Evolutionary conservation across 2,113 vertebrate species (phyloP).

Genomic region (Zosterops lateralis): DNA sequence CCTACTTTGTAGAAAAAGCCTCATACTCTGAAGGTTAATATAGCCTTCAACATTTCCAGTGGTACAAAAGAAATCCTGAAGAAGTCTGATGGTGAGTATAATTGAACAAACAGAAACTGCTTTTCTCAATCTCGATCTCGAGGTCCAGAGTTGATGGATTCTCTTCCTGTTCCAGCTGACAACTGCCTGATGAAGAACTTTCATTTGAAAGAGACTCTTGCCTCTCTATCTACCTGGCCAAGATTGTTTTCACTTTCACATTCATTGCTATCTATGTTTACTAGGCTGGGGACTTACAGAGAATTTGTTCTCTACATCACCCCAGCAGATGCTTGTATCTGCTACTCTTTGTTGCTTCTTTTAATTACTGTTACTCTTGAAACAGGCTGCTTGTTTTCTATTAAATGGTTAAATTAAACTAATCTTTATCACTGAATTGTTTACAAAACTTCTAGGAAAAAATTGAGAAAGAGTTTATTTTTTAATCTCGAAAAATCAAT

Average conservation of each 20-base stretch:
- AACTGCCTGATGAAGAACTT: conserved; percentile 35
- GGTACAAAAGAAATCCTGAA: conserved; percentile 20
- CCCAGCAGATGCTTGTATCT: background rate
- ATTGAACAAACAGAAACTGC: conserved; percentile 42
- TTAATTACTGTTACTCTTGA: conserved; percentile 1
- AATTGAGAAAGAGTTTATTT: background rate
- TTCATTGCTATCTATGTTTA: background rate
- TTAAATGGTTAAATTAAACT: background rate
- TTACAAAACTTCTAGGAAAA: background rate
- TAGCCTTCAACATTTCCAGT: background rate
- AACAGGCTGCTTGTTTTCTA: background rate
- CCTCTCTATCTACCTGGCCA: background rate
- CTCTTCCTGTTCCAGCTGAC: conserved; percentile 38
- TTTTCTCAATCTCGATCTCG: background rate
- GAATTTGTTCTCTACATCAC: background rate
- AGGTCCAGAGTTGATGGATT: conserved; percentile 35
- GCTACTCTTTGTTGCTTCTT: background rate
- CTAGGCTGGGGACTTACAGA: background rate
- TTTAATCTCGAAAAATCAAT: background rate
- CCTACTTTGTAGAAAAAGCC: background rate
- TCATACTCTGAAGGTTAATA: background rate
- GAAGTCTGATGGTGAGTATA: background rate
- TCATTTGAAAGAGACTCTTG: background rate
- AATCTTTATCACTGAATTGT: background rate
- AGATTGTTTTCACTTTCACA: background rate